These are phyloP conservation scores for Odobenus rosmarus DNA, from an alignment of 2,113 vertebrate species.

Conservation along the genomic window DNA sequence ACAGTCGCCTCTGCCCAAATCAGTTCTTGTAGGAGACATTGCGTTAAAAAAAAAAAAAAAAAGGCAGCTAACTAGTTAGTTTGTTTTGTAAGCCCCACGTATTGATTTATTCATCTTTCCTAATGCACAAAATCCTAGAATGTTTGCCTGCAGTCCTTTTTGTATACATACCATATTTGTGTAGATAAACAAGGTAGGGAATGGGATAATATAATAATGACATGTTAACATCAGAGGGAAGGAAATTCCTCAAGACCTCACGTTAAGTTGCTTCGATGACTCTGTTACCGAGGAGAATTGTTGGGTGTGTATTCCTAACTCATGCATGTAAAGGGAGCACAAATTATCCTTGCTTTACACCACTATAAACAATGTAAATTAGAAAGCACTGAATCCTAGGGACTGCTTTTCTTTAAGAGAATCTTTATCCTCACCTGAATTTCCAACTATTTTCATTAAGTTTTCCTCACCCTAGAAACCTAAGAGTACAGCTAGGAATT, in stretches of 20 bases:
- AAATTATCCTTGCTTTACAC: background rate
- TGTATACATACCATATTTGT: background rate
- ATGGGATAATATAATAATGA: background rate
- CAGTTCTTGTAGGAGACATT: background rate
- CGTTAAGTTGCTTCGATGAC: background rate
- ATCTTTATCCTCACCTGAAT: background rate
- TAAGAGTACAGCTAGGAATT: background rate
- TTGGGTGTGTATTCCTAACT: background rate
- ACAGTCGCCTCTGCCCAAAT: background rate
- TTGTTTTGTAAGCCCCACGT: background rate
- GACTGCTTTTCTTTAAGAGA: background rate
- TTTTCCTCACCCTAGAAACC: background rate
- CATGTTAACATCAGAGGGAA: background rate
- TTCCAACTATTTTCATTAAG: background rate
- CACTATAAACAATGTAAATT: too few relatives aligned
- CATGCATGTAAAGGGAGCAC: background rate
- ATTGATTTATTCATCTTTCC: background rate
- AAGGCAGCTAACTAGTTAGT: background rate
- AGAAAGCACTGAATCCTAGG: background rate
- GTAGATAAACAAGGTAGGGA: background rate
- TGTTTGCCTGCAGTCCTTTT: background rate
- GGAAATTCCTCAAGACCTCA: background rate
- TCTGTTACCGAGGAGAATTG: fast-evolving
- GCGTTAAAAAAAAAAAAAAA: background rate
- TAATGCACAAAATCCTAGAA: background rate